Conservation (phyloP, 2,797 vertebrate genomes). For the Chelidonichthys spinosus region DNA sequence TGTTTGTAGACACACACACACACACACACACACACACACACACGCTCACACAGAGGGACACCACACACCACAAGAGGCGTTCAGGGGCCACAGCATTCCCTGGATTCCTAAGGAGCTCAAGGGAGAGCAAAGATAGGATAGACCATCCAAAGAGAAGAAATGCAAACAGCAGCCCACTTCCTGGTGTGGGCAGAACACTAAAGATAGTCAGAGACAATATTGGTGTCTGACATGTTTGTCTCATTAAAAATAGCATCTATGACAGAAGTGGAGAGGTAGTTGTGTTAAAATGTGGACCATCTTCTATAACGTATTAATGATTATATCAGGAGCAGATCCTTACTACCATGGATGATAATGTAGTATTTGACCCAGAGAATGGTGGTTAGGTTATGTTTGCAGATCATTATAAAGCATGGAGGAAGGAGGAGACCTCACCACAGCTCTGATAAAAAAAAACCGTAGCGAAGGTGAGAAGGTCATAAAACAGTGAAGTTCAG, state of each 20-base stretch:
- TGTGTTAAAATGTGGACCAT: not conserved
- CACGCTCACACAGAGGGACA: not conserved
- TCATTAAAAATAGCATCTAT: slow-evolving; percentile 39
- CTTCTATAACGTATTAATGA: not conserved
- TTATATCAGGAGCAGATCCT: slow-evolving; percentile 16
- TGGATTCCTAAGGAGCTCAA: slow-evolving; percentile 71
- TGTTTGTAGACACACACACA: slow-evolving; percentile 42
- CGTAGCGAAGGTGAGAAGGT: slow-evolving; percentile 42
- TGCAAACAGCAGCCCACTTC: slow-evolving; percentile 61
- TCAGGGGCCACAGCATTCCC: slow-evolving; percentile 72
- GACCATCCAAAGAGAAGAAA: slow-evolving; percentile 56
- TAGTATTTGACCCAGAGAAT: slow-evolving; percentile 15
- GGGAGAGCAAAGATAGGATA: slow-evolving; percentile 57
- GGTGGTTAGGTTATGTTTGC: slow-evolving; percentile 26
- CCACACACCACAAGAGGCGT: slow-evolving; percentile 41
- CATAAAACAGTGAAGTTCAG: slow-evolving; percentile 41
- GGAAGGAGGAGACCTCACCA: slow-evolving; percentile 41
- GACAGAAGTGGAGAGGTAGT: not conserved
- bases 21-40: slow-evolving; percentile 29
- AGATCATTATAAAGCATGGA: slow-evolving; percentile 37
- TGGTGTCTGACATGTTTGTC: slow-evolving; percentile 50
- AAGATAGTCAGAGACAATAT: slow-evolving; percentile 60
- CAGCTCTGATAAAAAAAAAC: slow-evolving; percentile 32
- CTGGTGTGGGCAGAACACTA: slow-evolving; percentile 49
- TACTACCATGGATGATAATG: not conserved